phyloP scores from a whole-genome alignment of 2,888 invertebrate genomes.

The Metopia argyrocephala region DNA sequence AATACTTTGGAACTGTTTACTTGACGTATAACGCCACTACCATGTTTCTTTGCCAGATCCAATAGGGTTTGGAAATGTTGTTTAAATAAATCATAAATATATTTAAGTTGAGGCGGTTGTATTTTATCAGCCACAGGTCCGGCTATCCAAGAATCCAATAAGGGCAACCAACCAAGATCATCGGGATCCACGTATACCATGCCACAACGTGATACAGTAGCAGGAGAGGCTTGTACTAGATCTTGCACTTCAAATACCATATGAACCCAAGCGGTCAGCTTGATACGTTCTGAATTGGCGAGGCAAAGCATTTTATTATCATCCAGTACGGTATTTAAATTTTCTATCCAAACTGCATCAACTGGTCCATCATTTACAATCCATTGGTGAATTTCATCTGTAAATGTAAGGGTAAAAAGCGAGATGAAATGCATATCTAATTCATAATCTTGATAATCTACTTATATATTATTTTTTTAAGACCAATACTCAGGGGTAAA shows the following conservation, averaged over 20 bases:
- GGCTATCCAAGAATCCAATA: conserved; percentile 87
- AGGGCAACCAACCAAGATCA: conserved; percentile 90
- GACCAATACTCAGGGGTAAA: too few species aligned
- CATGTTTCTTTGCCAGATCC: conserved; percentile 83
- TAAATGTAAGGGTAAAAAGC: background rate
- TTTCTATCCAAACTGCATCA: conserved; percentile 96
- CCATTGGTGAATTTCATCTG: conserved; percentile 90
- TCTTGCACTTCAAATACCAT: conserved; percentile 94
- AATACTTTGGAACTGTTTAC: conserved; percentile 90
- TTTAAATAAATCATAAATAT: conserved; percentile 84
- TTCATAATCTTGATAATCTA: too few species aligned
- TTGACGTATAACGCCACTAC: conserved; percentile 87
- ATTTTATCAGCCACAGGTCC: conserved; percentile 79
- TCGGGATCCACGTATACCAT: conserved; percentile 95
- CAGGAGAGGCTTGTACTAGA: conserved; percentile 92
- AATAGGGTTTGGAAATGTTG: conserved; percentile 84
- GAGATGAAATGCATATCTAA: background rate
- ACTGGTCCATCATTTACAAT: conserved; percentile 94
- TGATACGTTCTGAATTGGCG: conserved; percentile 94
- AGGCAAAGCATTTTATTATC: conserved; percentile 96
- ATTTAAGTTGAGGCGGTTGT: conserved; percentile 81
- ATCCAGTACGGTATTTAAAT: conserved; percentile 94
- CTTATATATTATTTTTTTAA: too few species aligned
- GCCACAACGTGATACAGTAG: conserved; percentile 90
- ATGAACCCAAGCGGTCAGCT: conserved; percentile 91